These are phyloP conservation scores for Brachynemurus nebulosus DNA, from an alignment of 2,888 invertebrate genomes.

Conservation along the genomic window DNA sequence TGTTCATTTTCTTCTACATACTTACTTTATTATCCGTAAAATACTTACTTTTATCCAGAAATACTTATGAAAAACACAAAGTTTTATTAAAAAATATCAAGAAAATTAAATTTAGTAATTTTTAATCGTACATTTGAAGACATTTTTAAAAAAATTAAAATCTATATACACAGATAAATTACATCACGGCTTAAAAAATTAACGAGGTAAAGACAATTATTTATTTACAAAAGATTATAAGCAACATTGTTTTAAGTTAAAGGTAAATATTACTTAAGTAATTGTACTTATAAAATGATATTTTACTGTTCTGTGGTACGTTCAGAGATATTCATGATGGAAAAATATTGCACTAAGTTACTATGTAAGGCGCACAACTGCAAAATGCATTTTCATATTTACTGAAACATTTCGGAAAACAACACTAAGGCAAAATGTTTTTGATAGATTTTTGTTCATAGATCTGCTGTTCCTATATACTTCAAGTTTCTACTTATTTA, in stretches of 20 bases:
- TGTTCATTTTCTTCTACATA: too few species aligned
- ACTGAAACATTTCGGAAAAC: too few species aligned
- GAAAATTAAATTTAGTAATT: neutral
- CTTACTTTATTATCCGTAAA: too few species aligned
- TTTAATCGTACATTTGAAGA: constrained; percentile 1
- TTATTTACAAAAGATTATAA: constrained; percentile 1
- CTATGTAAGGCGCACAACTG: neutral
- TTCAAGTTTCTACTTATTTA: too few species aligned
- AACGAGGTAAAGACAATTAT: neutral
- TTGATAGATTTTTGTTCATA: too few species aligned
- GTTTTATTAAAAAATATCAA: neutral
- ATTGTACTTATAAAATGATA: neutral
- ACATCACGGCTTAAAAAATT: neutral
- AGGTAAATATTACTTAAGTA: neutral
- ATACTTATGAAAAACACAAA: too few species aligned
- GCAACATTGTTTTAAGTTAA: neutral
- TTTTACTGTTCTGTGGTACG: neutral
- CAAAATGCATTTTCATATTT: too few species aligned
- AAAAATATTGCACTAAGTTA: neutral
- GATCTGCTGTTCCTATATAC: too few species aligned
- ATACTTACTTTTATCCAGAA: too few species aligned
- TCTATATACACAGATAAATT: neutral
- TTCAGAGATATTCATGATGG: too few species aligned
- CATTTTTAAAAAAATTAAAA: constrained; percentile 2
- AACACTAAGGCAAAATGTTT: too few species aligned